Evolutionary conservation across 2,113 vertebrate genomes (phyloP).

Genomic region (Ardeotis arabs): DNA sequence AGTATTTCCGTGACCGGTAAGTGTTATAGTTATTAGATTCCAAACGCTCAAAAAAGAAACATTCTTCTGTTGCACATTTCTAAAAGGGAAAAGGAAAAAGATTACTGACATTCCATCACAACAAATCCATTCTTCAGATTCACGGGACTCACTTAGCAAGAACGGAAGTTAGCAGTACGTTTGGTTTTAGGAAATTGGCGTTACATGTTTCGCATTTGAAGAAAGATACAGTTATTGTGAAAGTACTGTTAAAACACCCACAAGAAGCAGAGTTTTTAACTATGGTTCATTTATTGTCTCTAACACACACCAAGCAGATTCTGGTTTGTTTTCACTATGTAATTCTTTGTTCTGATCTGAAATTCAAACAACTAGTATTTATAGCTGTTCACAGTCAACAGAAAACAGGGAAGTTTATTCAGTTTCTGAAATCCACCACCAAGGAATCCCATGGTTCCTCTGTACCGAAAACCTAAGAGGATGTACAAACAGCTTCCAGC

Average conservation of each 20-base stretch:
- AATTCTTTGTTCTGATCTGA: neutral
- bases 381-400: neutral
- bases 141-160: neutral
- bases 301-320: neutral
- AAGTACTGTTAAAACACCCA: neutral
- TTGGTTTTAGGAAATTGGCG: neutral
- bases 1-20: conserved; percentile 94
- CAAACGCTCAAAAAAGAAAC: conserved; percentile 92
- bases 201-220: neutral
- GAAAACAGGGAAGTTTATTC: neutral
- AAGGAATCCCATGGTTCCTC: neutral
- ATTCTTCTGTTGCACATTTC: conserved; percentile 95
- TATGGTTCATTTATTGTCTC: neutral
- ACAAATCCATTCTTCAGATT: neutral
- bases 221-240: neutral
- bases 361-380: neutral
- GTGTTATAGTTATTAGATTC: conserved; percentile 99
- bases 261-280: neutral
- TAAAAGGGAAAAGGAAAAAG: conserved; percentile 65
- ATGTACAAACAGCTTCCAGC: neutral
- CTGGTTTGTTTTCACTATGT: neutral
- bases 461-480: accelerated
- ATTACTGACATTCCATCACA: neutral
- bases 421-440: neutral
- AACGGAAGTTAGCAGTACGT: neutral